phyloP scores from a whole-genome alignment of 2,113 vertebrate species.

The Cochlearius cochlearius region DNA sequence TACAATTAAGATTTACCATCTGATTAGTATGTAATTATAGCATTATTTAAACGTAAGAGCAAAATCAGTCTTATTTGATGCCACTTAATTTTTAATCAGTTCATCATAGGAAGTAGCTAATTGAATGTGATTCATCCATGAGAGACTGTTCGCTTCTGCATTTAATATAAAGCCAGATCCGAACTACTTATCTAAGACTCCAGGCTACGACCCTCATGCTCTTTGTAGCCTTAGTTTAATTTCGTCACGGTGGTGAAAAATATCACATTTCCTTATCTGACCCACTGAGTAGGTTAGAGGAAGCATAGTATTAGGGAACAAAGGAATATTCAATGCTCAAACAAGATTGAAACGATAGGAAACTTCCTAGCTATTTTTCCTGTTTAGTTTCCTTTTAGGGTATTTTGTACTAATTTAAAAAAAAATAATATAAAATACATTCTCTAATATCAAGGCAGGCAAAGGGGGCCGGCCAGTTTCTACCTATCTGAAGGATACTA shows the following conservation, averaged over 20 bases:
- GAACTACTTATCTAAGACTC: constrained; percentile 19
- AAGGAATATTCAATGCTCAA: constrained; percentile 78
- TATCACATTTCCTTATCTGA: constrained; percentile 76
- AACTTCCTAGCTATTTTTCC: constrained; percentile 47
- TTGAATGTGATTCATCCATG: constrained; percentile 34
- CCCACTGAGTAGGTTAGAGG: constrained; percentile 68
- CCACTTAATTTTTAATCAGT: constrained; percentile 63
- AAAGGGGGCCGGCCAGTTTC: neutral
- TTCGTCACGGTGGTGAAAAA: constrained; percentile 65
- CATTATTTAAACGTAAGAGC: constrained; percentile 55
- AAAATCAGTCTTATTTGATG: constrained; percentile 33
- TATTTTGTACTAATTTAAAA: constrained; percentile 7
- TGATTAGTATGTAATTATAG: constrained; percentile 64
- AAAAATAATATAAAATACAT: neutral
- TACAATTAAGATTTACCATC: constrained; percentile 41
- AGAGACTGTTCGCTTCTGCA: neutral
- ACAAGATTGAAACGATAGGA: constrained; percentile 71
- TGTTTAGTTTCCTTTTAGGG: neutral
- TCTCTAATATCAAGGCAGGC: neutral
- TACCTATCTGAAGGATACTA: neutral
- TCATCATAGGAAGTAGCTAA: constrained; percentile 53
- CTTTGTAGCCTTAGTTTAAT: constrained; percentile 25
- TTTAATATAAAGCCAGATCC: constrained; percentile 7
- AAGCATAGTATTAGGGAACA: constrained; percentile 75
- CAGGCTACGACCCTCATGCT: neutral